Conservation (phyloP, 1,140 invertebrate species). For the Cydia splendana region DNA sequence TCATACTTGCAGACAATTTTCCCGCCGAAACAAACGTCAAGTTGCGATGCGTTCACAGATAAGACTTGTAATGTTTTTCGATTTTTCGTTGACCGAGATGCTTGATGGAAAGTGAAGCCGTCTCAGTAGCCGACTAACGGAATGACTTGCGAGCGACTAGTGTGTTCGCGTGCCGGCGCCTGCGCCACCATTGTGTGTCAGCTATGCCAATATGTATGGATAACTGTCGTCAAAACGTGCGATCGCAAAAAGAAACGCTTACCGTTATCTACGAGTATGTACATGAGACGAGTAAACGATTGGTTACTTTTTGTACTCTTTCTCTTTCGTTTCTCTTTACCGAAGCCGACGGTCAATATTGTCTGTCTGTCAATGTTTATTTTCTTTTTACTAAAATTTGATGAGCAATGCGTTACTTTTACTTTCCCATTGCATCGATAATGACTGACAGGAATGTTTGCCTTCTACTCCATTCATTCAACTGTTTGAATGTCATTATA, state of each 20-base stretch:
- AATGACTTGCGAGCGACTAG: slow-evolving; percentile 58
- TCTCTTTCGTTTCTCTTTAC: slow-evolving; percentile 15
- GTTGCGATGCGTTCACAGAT: slow-evolving; percentile 36
- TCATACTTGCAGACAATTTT: slow-evolving; percentile 53
- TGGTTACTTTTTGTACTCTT: slow-evolving; percentile 47
- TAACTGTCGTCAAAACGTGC: slow-evolving; percentile 58
- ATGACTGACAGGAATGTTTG: no score
- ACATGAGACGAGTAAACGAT: slow-evolving; percentile 49
- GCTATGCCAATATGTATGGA: slow-evolving; percentile 65
- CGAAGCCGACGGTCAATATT: slow-evolving; percentile 20
- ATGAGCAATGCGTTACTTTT: slow-evolving; percentile 6
- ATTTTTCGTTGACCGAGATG: slow-evolving; percentile 34
- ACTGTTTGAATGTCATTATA: no score
- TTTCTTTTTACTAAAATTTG: neutral
- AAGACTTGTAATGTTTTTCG: slow-evolving; percentile 38
- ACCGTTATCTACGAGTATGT: slow-evolving; percentile 62
- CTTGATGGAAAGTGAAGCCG: slow-evolving; percentile 49
- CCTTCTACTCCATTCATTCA: neutral
- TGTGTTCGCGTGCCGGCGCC: slow-evolving; percentile 43
- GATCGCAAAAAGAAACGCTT: slow-evolving; percentile 55
- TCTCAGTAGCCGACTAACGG: slow-evolving; percentile 52
- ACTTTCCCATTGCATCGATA: neutral
- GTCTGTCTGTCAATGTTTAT: slow-evolving; percentile 5
- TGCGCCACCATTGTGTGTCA: slow-evolving; percentile 52
- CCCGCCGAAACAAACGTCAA: slow-evolving; percentile 55